These are phyloP conservation scores for Caenorhabditis zanzibari DNA, from an alignment of 2,888 invertebrate species.

Conservation along the genomic window DNA sequence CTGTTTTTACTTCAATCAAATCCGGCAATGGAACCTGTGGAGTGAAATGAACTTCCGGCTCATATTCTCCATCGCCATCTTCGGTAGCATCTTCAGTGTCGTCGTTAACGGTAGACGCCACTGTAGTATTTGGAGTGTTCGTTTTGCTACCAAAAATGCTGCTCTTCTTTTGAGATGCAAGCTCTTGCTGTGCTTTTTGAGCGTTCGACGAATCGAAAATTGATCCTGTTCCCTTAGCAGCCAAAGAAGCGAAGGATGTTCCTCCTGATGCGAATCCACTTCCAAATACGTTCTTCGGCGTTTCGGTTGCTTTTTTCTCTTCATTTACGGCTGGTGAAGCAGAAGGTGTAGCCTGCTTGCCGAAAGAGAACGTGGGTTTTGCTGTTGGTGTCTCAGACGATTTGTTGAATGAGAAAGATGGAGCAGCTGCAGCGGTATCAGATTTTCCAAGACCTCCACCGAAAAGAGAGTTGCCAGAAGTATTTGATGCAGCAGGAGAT, in stretches of 20 bases:
- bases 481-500: constrained; percentile 24
- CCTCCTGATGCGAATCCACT: constrained; percentile 18
- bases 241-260: constrained; percentile 53
- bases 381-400: constrained; percentile 5
- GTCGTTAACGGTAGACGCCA: not conserved
- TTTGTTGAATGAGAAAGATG: constrained; percentile 49
- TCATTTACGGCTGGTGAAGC: constrained; percentile 3
- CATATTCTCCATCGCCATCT: constrained; percentile 72
- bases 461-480: constrained; percentile 40
- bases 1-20: constrained; percentile 82
- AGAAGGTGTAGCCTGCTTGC: constrained; percentile 25
- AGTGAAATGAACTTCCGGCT: constrained; percentile 79
- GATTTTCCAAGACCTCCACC: constrained; percentile 39
- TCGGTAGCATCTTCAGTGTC: constrained; percentile 45
- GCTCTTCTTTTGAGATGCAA: constrained; percentile 67
- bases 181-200: constrained; percentile 69
- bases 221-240: constrained; percentile 13
- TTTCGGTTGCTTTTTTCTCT: constrained; percentile 22
- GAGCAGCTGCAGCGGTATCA: constrained; percentile 31
- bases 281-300: constrained; percentile 62
- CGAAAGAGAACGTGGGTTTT: constrained; percentile 53
- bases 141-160: constrained; percentile 51
- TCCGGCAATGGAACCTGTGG: constrained; percentile 83
- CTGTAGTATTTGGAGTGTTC: constrained; percentile 20
- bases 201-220: constrained; percentile 64